A percentile compares a stretch with the other conserved stretches of the same genome.
Conservation (phyloP, 2,113 vertebrate species). For the Stegostoma tigrinum region DNA sequence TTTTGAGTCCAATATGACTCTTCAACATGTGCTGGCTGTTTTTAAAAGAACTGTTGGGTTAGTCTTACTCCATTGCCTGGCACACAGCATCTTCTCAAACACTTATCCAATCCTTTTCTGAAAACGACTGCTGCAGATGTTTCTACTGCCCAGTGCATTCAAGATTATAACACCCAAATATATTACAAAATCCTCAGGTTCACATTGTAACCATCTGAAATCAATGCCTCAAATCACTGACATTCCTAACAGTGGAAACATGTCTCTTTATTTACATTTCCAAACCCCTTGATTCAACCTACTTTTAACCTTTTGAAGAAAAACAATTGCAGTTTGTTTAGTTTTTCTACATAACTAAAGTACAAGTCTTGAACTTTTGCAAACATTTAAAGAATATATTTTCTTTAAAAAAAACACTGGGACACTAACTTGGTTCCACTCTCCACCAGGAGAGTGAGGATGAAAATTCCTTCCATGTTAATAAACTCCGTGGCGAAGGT, state of each 20-base stretch:
- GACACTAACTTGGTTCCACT: conserved; percentile 81
- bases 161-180: not conserved
- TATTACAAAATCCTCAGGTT: not conserved
- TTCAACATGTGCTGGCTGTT: not conserved
- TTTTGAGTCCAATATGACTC: too few species aligned
- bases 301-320: not conserved
- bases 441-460: conserved; percentile 88
- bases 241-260: not conserved
- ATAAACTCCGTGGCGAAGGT: conserved; percentile 95
- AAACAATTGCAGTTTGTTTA: not conserved
- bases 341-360: not conserved
- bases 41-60: not conserved
- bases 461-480: conserved; percentile 90
- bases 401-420: not conserved
- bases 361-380: not conserved
- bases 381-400: not conserved
- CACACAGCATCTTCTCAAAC: not conserved
- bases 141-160: not conserved
- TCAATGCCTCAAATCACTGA: not conserved
- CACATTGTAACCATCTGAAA: not conserved
- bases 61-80: not conserved
- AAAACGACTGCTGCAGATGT: not conserved
- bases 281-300: not conserved
- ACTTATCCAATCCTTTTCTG: not conserved
- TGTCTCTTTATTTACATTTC: not conserved